These are phyloP conservation scores for Phoebastria nigripes DNA, from an alignment of 2,797 vertebrate genomes.

Conservation along the genomic window DNA sequence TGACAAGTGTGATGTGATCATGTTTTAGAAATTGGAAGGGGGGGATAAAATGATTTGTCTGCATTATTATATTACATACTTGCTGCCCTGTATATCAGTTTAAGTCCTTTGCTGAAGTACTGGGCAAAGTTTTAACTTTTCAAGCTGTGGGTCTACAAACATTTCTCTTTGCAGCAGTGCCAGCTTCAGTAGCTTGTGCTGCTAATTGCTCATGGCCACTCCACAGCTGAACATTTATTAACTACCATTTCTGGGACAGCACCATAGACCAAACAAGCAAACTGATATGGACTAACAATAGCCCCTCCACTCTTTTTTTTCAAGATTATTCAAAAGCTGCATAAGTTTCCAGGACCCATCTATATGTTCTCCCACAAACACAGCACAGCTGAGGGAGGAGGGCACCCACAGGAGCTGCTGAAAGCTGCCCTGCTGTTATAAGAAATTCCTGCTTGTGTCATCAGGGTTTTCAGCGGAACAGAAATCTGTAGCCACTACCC, in stretches of 20 bases:
- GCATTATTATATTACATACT: not conserved
- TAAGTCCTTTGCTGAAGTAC: not conserved
- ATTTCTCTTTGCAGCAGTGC: not conserved
- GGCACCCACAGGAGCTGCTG: not conserved
- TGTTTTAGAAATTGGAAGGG: fast-evolving
- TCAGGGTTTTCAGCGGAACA: not conserved
- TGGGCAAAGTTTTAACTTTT: not conserved
- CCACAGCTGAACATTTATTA: not conserved
- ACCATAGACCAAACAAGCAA: not conserved
- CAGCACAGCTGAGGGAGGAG: not conserved
- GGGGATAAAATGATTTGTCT: not conserved
- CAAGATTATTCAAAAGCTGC: not conserved
- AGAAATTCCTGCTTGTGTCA: not conserved
- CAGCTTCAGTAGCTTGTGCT: not conserved
- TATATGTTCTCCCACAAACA: not conserved
- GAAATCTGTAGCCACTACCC: not conserved
- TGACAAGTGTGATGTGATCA: not conserved
- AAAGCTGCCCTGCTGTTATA: not conserved
- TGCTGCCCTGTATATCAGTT: not conserved
- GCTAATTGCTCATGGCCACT: not conserved
- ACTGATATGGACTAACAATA: not conserved
- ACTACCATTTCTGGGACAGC: not conserved
- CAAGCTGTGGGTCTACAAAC: not conserved
- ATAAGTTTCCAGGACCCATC: not conserved
- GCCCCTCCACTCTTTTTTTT: not conserved